Conservation (phyloP, 2,113 vertebrate genomes). For the Tetrao urogallus region DNA sequence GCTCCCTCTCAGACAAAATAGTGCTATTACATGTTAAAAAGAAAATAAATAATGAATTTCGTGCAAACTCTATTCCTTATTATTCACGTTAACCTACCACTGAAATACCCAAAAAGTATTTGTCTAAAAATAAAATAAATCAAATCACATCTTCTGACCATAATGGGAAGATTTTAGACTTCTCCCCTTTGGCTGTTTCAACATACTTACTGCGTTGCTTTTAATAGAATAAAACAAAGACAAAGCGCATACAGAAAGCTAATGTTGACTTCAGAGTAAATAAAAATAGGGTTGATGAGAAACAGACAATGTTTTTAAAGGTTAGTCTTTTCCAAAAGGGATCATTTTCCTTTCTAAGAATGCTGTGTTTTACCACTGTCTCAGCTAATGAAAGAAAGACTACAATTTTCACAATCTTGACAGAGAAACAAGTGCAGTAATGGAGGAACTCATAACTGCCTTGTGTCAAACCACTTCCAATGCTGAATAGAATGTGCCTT, state of each 20-base stretch:
- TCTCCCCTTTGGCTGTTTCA: not conserved
- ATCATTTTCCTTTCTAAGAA: not conserved
- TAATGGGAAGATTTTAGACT: not conserved
- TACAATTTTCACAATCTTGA: not conserved
- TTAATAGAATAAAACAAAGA: not conserved
- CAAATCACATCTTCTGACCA: not conserved
- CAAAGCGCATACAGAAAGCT: not conserved
- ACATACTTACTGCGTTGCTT: not conserved
- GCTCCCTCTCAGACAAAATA: conserved; percentile 9
- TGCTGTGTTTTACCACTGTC: not conserved
- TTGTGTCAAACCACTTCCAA: not conserved
- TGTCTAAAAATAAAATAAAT: not conserved
- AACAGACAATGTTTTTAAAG: not conserved
- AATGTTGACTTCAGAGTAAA: not conserved
- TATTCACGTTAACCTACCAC: not conserved
- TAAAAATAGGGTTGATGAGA: not conserved
- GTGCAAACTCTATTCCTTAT: not conserved
- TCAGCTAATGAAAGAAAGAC: not conserved
- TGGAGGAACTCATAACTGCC: not conserved
- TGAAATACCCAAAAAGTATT: not conserved
- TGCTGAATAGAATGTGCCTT: not conserved
- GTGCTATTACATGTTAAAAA: not conserved
- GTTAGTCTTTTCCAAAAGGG: not conserved
- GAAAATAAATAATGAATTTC: not conserved
- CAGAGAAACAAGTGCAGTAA: not conserved